Conservation (phyloP, 2,113 vertebrate species). For the Gadus macrocephalus region DNA sequence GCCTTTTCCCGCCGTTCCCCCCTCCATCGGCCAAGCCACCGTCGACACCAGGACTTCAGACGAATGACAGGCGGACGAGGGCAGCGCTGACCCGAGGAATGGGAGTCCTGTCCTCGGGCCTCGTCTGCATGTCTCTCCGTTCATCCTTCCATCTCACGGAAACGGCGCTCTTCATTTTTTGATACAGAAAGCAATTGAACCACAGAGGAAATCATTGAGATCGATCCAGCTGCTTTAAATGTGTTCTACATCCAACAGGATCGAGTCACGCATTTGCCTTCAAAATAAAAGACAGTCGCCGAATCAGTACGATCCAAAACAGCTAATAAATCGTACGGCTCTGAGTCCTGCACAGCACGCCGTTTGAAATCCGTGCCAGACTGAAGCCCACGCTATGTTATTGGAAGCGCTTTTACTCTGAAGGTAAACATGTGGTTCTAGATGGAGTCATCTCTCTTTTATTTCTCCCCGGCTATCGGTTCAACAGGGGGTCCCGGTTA, state of each 20-base stretch:
- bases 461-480: conserved; percentile 24
- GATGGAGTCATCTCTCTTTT: conserved; percentile 49
- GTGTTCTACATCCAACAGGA: no score
- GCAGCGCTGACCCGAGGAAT: conserved; percentile 43
- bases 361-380: neutral
- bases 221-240: no score
- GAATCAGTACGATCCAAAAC: no score
- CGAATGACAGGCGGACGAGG: conserved; percentile 41
- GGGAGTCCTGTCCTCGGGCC: conserved; percentile 35
- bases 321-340: no score
- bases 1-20: conserved; percentile 34
- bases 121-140: conserved; percentile 27
- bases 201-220: no score
- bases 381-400: neutral
- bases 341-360: no score
- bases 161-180: neutral
- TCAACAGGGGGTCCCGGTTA: conserved; percentile 15
- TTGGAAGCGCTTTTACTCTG: neutral
- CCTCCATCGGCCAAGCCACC: conserved; percentile 42
- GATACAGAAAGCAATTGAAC: neutral
- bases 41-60: conserved; percentile 48
- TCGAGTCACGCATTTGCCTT: no score
- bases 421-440: conserved; percentile 57
- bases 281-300: no score
- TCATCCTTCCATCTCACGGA: neutral